A percentile compares a stretch with the other conserved stretches of the same genome.
Evolutionary conservation across 2,888 invertebrate genomes (phyloP).

Genomic region (Galerucella pusilla): DNA sequence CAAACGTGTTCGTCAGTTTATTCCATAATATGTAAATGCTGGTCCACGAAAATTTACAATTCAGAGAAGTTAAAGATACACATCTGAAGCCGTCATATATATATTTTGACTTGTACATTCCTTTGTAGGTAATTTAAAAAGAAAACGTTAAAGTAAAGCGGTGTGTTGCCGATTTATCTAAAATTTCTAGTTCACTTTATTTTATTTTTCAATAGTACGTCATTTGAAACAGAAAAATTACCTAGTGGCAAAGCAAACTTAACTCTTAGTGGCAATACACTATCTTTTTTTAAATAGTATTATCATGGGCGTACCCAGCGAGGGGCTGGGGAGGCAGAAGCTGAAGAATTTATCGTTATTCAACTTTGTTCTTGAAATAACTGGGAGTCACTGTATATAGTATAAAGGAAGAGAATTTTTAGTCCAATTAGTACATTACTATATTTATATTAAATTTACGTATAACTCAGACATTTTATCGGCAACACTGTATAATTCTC

Average conservation of each 20-base stretch:
- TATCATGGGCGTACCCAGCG: too few species aligned
- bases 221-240: background rate
- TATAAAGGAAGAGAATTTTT: too few species aligned
- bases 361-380: too few species aligned
- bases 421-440: too few species aligned
- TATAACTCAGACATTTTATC: background rate
- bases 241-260: too few species aligned
- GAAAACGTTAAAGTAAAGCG: constrained; percentile 47
- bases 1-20: constrained; percentile 53
- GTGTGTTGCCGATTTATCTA: constrained; percentile 30
- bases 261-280: too few species aligned
- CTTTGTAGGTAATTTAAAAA: constrained; percentile 58
- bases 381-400: too few species aligned
- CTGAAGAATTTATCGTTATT: too few species aligned
- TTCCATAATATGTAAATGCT: constrained; percentile 59
- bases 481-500: constrained; percentile 14
- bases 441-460: background rate
- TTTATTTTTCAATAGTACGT: background rate
- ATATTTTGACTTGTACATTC: constrained; percentile 58
- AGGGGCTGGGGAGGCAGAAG: too few species aligned
- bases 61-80: constrained; percentile 61
- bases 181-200: background rate
- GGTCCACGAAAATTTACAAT: constrained; percentile 59
- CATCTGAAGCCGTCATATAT: constrained; percentile 61
- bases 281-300: too few species aligned